A percentile compares a stretch with the other conserved stretches of the same genome.
Evolutionary conservation across 2,113 vertebrate species (phyloP).

Genomic region (Todiramphus saurophagus): DNA sequence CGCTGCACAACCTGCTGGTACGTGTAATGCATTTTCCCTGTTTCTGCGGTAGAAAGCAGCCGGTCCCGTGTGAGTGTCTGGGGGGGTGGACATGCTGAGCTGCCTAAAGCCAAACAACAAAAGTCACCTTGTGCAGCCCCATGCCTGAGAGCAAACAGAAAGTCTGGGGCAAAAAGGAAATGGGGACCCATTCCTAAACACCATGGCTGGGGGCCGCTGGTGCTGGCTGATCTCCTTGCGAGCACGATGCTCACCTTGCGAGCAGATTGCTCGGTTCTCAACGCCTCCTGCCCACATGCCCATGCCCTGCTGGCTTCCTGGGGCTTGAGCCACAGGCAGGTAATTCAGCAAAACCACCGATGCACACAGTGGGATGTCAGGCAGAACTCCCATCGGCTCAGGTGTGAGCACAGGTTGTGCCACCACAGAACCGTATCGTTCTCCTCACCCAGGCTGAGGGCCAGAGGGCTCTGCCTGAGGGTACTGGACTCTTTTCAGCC

Average conservation of each 20-base stretch:
- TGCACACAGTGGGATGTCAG: rapidly evolving
- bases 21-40: rapidly evolving
- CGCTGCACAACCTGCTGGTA: rapidly evolving
- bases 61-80: rapidly evolving
- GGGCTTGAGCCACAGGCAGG: not conserved
- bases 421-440: not conserved
- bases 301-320: not conserved
- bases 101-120: not conserved
- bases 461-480: not conserved
- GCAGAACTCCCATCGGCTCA: not conserved
- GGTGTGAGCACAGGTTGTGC: rapidly evolving
- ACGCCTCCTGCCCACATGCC: not conserved
- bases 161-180: not conserved
- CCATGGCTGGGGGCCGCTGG: rapidly evolving
- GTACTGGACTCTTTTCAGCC: not conserved
- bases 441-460: not conserved
- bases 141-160: not conserved
- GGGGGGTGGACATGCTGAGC: not conserved
- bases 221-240: not conserved
- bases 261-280: rapidly evolving
- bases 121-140: not conserved
- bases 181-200: not conserved
- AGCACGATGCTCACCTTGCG: rapidly evolving
- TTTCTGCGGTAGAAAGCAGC: not conserved
- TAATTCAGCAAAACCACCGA: not conserved